Conservation (phyloP, 2,888 invertebrate species). For the Lepidocyrtoides sp. region DNA sequence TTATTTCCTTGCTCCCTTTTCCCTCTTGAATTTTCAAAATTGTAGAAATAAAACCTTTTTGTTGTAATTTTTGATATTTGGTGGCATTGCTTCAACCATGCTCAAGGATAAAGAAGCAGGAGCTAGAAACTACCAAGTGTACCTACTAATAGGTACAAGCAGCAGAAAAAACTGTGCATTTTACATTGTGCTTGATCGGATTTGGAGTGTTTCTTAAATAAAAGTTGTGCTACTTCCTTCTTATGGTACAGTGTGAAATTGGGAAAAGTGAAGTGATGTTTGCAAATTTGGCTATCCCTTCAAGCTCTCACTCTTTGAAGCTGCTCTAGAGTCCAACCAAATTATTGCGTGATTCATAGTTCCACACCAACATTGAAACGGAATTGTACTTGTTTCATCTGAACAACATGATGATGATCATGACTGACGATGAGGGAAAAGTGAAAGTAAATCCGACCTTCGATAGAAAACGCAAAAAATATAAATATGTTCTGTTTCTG, state of each 20-base stretch:
- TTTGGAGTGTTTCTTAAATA: no score
- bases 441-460: slow-evolving; percentile 36
- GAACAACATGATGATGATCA: not conserved
- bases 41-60: no score
- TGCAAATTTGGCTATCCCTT: slow-evolving; percentile 51
- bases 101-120: no score
- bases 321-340: slow-evolving; percentile 42
- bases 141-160: no score
- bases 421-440: not conserved
- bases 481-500: slow-evolving; percentile 8
- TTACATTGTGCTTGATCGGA: no score
- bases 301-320: slow-evolving; percentile 34
- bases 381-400: slow-evolving; percentile 27
- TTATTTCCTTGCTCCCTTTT: no score
- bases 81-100: no score
- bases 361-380: not conserved
- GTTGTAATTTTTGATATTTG: no score
- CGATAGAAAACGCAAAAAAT: slow-evolving; percentile 32
- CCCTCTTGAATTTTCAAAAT: no score
- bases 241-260: not conserved
- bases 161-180: no score
- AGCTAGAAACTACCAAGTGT: no score
- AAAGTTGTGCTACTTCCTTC: no score
- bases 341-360: slow-evolving; percentile 43
- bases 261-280: slow-evolving; percentile 39